Conservation (phyloP, 2,113 vertebrate species). For the Nothoprocta perdicaria region DNA sequence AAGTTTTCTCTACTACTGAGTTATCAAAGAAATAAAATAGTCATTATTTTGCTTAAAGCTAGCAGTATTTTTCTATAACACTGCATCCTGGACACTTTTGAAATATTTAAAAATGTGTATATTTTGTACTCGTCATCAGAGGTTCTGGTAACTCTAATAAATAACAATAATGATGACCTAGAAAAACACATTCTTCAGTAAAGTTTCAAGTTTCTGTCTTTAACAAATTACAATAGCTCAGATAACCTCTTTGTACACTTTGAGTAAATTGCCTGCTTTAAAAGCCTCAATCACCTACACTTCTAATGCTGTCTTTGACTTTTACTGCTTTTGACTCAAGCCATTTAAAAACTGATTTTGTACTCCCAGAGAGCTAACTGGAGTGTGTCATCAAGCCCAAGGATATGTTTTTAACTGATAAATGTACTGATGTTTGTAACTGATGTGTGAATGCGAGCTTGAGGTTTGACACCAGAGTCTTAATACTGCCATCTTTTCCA, state of each 20-base stretch:
- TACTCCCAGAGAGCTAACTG: neutral
- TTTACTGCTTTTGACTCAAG: neutral
- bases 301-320: neutral
- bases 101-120: neutral
- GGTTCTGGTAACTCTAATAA: neutral
- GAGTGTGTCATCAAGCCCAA: neutral
- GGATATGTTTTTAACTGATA: neutral
- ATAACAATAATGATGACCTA: neutral
- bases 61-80: neutral
- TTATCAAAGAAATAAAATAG: neutral
- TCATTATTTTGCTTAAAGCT: neutral
- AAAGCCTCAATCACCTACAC: neutral
- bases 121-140: neutral
- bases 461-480: neutral
- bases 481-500: neutral
- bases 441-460: neutral
- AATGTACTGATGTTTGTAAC: neutral
- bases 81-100: neutral
- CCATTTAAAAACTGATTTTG: neutral
- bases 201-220: neutral
- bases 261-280: neutral
- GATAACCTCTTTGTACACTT: neutral
- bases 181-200: neutral
- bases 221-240: neutral
- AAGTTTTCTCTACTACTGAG: neutral